Base-by-base conservation (phyloP, 2,113 vertebrate species). In the Tringa solitaria region DNA sequence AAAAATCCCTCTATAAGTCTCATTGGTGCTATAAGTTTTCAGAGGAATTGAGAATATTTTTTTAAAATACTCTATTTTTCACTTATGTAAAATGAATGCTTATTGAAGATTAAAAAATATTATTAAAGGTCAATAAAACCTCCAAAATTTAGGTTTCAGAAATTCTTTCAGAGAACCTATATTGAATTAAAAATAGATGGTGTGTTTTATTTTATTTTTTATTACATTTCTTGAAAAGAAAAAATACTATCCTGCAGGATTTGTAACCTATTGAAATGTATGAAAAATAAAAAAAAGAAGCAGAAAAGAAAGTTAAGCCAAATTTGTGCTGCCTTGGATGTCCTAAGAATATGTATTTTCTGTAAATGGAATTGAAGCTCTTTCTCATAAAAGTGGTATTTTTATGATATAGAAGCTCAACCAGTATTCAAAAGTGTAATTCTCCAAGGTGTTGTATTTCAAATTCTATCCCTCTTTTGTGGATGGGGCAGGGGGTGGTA, bases 401-500 rank as follows among this genome's bases (percentile, higher is more conserved):
- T 72, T 78, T 79, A 35, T 28, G 64, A 61, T 9, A 10, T 8
- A 33, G 50, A 70, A 64, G 7, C 10, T 89, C 14, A 56, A 46
- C 1, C 1, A 45, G 11, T 48, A 59, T 39, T 32, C 51, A 57
- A 72, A 95, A 20, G 2, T 33, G 27, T 32, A n/a, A 48, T 59
- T 91, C 6, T 75, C 43, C 43, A 70, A 56, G 48, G 43, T 13
- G 2, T 4, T 39, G 1, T 15, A 30, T 28, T 77, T 84, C 20
- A 83, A 54, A 87, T 77, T 82, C 20, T 61, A 26, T 27, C 5
- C 3, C 4, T 65, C 17, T 53, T 80, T 65, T 13, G 77, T 73
- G 12, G 13, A 23, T 48, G 7, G 3, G 5, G 22, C 5, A 6
- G 6, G 3, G 2, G 6, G 2, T 28, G 7, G 14, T 27, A 60